phyloP scores from a whole-genome alignment of 1,140 invertebrate species.

The Batillaria attramentaria region DNA sequence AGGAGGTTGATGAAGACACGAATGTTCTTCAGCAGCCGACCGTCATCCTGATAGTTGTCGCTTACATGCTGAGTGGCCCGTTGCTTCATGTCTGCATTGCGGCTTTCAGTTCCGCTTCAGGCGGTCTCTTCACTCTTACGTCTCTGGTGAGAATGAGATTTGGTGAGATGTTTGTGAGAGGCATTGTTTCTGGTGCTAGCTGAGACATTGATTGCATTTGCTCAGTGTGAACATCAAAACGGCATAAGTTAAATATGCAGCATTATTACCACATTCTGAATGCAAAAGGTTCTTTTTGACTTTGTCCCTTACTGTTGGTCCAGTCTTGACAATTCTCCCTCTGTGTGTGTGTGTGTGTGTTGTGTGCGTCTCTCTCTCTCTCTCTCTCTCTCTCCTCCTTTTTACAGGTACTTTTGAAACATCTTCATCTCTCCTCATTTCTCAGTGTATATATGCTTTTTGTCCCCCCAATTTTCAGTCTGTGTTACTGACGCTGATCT shows the following conservation, averaged over 20 bases:
- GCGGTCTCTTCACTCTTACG: slow-evolving; percentile 21
- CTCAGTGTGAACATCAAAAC: too few species aligned
- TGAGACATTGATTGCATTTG: too few species aligned
- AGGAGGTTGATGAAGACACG: slow-evolving; percentile 45
- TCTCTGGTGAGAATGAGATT: slow-evolving; percentile 37
- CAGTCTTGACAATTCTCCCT: background rate
- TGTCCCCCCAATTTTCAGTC: too few species aligned
- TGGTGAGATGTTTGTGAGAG: background rate
- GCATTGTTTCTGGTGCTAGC: background rate
- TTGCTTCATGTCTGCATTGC: slow-evolving; percentile 42
- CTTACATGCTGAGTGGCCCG: slow-evolving; percentile 46
- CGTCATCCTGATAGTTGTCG: slow-evolving; percentile 42
- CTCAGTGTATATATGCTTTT: too few species aligned
- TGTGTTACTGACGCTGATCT: slow-evolving; percentile 46
- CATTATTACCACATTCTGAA: too few species aligned
- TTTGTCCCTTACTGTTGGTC: background rate
- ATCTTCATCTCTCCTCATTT: too few species aligned
- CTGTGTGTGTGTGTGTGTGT: background rate
- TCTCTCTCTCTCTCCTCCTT: too few species aligned
- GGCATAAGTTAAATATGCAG: too few species aligned
- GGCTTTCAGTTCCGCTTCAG: slow-evolving; percentile 1
- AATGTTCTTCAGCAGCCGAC: slow-evolving; percentile 48
- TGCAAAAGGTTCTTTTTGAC: too few species aligned
- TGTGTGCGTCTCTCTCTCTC: too few species aligned
- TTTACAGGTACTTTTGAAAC: too few species aligned